phyloP scores from a whole-genome alignment of 2,113 vertebrate genomes.

The Ardeotis arabs region DNA sequence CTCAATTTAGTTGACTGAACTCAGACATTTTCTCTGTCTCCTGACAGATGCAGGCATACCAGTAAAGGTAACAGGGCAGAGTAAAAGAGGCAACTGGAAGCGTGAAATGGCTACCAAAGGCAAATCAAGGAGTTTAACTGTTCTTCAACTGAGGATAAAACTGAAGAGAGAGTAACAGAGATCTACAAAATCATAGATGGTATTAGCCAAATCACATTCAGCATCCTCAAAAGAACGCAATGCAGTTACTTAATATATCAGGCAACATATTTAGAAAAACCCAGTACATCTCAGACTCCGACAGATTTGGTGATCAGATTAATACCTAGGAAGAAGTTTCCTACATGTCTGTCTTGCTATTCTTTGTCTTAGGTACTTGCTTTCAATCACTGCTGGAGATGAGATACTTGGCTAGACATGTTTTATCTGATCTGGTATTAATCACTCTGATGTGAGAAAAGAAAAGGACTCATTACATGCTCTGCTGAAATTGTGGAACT shows the following conservation, averaged over 20 bases:
- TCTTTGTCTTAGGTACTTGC: neutral
- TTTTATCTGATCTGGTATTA: neutral
- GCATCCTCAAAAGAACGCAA: neutral
- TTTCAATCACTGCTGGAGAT: neutral
- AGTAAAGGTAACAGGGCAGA: neutral
- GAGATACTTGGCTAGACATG: neutral
- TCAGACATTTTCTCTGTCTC: neutral
- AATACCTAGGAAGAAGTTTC: neutral
- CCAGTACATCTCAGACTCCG: neutral
- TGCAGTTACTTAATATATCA: neutral
- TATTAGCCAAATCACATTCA: neutral
- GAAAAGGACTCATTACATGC: neutral
- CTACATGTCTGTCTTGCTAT: neutral
- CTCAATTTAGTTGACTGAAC: neutral
- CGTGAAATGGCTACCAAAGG: neutral
- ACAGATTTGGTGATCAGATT: neutral
- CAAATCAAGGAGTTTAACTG: neutral
- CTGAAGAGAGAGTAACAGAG: neutral
- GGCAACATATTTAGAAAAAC: neutral
- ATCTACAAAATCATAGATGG: neutral
- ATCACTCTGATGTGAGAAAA: neutral
- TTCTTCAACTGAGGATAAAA: neutral
- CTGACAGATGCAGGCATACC: neutral
- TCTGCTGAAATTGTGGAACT: neutral
- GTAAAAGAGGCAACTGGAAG: neutral